A percentile compares a stretch with the other conserved stretches of the same genome.
phyloP scores from a whole-genome alignment of 2,113 vertebrate species.

The Furnarius figulus region DNA sequence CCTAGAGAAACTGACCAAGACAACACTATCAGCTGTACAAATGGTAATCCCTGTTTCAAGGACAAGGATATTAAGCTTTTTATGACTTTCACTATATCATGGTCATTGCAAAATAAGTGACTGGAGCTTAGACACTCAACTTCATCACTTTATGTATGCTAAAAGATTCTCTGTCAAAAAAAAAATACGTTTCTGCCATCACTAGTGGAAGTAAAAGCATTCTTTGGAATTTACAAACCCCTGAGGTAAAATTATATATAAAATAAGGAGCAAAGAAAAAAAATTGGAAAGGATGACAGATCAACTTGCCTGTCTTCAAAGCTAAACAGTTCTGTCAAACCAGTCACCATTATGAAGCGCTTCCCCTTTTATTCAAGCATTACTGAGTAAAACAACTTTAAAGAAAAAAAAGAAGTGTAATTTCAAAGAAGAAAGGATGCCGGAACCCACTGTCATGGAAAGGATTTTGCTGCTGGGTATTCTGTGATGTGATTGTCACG shows the following conservation, averaged over 20 bases:
- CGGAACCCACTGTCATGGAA: slow-evolving; percentile 34
- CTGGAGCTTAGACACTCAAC: background rate
- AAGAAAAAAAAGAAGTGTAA: background rate
- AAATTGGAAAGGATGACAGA: background rate
- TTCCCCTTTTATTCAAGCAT: slow-evolving; percentile 33
- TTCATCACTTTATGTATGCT: background rate
- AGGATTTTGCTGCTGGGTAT: slow-evolving; percentile 28
- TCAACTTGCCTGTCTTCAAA: background rate
- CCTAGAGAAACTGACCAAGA: background rate
- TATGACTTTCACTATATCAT: background rate
- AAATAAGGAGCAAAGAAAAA: background rate
- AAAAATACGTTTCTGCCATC: background rate
- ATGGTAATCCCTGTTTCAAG: background rate
- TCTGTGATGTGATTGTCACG: slow-evolving; percentile 6
- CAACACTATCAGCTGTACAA: background rate
- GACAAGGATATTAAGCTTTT: background rate
- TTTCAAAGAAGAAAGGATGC: slow-evolving; percentile 45
- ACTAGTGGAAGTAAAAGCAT: background rate
- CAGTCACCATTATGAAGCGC: background rate
- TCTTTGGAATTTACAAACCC: background rate
- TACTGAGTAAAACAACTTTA: slow-evolving; percentile 17
- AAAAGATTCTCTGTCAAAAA: background rate
- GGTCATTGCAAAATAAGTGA: background rate
- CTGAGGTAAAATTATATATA: background rate
- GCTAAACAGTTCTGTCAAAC: slow-evolving; percentile 36